Evolutionary conservation across 2,113 vertebrate species (phyloP), one percentile per base, ranked within the genome.

Genomic region (Gavia stellata): DNA sequence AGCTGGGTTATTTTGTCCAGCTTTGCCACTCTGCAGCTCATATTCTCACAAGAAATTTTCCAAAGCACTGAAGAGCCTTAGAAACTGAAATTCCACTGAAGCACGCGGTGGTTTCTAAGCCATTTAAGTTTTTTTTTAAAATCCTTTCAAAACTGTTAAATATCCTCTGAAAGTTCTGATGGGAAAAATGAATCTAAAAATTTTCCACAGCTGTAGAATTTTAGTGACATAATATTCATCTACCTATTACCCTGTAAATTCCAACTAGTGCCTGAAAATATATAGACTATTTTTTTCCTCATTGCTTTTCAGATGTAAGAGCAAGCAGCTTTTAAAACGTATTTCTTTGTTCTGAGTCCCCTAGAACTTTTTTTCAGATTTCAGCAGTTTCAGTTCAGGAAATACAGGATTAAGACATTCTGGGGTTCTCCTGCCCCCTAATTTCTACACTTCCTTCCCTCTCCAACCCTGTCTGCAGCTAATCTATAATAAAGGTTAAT

Each of bases 401-500:
- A 86, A 83, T 40, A 66, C 4, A 59, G 63, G 63, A 79, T 96
- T 89, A 93, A 81, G 73, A 38, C 20, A 90, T 97, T 72, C 58
- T 91, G 52, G n/a, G 79, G 68, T 88, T 77, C 72, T 75, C 23
- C 72, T 88, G 62, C 89, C 44, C 71, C 66, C 62, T 93, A 94
- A 91, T 90, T 92, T 81, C 78, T 92, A 44, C 66, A 34, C 25
- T 96, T 94, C 80, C 82, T 96, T 89, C 72, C 72, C 42, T 63
- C 56, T 34, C 68, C 52, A 82, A 71, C 42, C 23, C 88, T 95
- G 81, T 96, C 91, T 95, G 63, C 59, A 97, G 79, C 86, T 96
- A 97, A 95, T 92, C 81, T 94, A 95, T 98, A 98, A 96, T 95
- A 97, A 97, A 95, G 77, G 88, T 95, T 96, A 98, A 97, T 96